These are phyloP conservation scores for Heliconius melpomene DNA, from an alignment of 1,140 invertebrate genomes.

Conservation along the genomic window DNA sequence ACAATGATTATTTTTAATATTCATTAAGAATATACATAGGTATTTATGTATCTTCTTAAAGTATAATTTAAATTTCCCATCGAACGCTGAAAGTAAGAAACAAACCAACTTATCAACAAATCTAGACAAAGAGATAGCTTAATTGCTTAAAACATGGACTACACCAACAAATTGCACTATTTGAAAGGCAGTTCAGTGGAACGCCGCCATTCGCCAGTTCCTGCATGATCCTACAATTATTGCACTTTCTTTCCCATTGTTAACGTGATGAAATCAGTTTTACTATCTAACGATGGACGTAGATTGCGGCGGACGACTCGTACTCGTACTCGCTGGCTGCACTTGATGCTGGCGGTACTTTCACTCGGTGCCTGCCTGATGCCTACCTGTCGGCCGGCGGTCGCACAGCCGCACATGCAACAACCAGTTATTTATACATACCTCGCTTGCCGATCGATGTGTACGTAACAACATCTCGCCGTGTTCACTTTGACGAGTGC, in stretches of 20 bases:
- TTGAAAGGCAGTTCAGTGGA: constrained; percentile 11
- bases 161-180: constrained; percentile 6
- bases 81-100: background rate
- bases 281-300: constrained; percentile 68
- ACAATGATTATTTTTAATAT: too few relatives aligned
- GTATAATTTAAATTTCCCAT: background rate
- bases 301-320: constrained; percentile 50
- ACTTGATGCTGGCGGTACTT: constrained; percentile 60
- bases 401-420: constrained; percentile 21
- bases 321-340: constrained; percentile 34
- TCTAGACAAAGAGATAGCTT: background rate
- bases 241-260: constrained; percentile 76
- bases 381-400: constrained; percentile 13
- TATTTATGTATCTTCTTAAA: background rate
- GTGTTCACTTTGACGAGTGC: background rate
- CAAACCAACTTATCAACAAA: background rate
- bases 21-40: too few relatives aligned
- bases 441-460: constrained; percentile 19
- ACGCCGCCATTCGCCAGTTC: constrained; percentile 40
- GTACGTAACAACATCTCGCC: constrained; percentile 2
- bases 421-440: constrained; percentile 32
- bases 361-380: constrained; percentile 51
- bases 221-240: constrained; percentile 67
- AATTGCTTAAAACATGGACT: background rate
- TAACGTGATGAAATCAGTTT: constrained; percentile 73